Percentiles rank a stretch among this genome's conserved stretches.
Conservation (phyloP, 2,888 invertebrate species). For the Chouioia cunea region DNA sequence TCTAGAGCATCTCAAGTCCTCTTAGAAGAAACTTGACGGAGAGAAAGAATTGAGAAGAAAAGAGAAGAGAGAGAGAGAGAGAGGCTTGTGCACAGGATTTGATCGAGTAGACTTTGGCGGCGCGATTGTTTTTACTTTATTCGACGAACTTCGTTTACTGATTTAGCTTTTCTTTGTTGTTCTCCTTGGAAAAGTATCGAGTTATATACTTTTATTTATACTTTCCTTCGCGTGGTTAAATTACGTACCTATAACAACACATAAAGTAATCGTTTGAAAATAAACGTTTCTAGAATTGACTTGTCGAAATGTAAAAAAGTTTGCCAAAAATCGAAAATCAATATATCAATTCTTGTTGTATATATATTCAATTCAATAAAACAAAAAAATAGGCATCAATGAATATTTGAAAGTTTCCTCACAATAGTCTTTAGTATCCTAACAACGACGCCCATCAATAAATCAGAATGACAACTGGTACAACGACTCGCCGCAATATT, state of each 20-base stretch:
- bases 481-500: constrained; percentile 14
- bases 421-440: no score
- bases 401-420: no score
- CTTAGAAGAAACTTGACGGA: constrained; percentile 39
- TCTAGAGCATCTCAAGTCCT: constrained; percentile 29
- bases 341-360: neutral
- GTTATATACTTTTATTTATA: no score
- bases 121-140: constrained; percentile 33
- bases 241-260: no score
- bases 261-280: no score
- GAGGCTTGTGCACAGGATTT: constrained; percentile 7
- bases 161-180: constrained; percentile 23
- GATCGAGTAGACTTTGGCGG: constrained; percentile 21
- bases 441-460: neutral
- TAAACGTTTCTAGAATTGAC: no score
- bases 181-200: neutral
- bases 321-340: constrained; percentile 7
- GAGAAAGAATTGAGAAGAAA: neutral
- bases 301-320: neutral
- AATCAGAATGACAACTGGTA: neutral
- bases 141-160: constrained; percentile 20
- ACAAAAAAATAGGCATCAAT: no score
- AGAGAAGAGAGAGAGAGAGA: neutral
- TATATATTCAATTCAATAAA: no score
- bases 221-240: no score